Evolutionary conservation across 2,888 invertebrate genomes (phyloP).

Genomic region (Stramonita haemastoma): DNA sequence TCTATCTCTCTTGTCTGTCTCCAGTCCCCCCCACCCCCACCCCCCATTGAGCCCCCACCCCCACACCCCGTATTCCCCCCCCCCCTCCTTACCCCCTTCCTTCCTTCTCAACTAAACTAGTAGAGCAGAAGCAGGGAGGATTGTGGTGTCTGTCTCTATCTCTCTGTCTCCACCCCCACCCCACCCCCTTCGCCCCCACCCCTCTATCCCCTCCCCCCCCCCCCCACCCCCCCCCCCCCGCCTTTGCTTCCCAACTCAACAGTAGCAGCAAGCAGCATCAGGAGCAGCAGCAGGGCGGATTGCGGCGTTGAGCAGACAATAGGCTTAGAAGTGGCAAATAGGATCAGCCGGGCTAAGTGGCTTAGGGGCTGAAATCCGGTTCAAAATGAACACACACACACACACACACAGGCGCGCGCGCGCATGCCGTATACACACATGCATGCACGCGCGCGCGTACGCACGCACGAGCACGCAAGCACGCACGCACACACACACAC

Average conservation of each 20-base stretch:
- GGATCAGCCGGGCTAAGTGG: slow-evolving; percentile 4
- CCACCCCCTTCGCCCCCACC: neutral
- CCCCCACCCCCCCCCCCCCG: neutral
- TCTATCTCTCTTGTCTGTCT: neutral
- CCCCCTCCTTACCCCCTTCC: neutral
- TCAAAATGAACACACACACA: neutral
- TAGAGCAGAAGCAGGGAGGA: neutral
- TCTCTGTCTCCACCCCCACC: neutral
- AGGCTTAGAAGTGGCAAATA: slow-evolving; percentile 5
- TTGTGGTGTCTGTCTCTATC: neutral
- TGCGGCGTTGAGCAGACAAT: slow-evolving; percentile 1
- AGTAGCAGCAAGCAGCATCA: too few relatives aligned
- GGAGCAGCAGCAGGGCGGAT: neutral
- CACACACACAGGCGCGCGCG: neutral
- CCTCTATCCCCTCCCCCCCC: neutral
- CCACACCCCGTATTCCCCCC: neutral
- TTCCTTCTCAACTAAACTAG: too few relatives aligned
- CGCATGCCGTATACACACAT: too few relatives aligned
- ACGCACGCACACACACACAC: too few relatives aligned
- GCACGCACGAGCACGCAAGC: too few relatives aligned
- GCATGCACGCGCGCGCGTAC: too few relatives aligned
- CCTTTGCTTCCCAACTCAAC: neutral
- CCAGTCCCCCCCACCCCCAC: neutral
- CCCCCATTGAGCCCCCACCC: neutral
- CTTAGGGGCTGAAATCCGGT: slow-evolving; percentile 7